Evolutionary conservation across 2,113 vertebrate genomes (phyloP).

Genomic region (Anoura caudifer): DNA sequence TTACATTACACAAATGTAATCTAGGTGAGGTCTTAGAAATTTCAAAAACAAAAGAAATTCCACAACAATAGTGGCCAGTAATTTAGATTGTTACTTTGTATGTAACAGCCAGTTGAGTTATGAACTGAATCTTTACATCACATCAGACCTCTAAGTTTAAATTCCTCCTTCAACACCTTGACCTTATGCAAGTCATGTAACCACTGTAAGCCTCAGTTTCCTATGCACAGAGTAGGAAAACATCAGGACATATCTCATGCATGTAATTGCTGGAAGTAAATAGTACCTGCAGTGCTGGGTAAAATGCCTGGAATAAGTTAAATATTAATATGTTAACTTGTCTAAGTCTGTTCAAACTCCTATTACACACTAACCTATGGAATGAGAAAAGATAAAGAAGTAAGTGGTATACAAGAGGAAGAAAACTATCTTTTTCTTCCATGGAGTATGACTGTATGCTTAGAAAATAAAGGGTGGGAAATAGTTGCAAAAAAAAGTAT

Average conservation of each 20-base stretch:
- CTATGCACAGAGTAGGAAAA: not conserved
- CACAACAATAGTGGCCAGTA: not conserved
- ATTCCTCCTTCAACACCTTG: not conserved
- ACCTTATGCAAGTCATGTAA: not conserved
- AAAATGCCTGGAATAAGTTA: not conserved
- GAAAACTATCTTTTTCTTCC: not conserved
- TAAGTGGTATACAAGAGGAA: not conserved
- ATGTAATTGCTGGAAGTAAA: not conserved
- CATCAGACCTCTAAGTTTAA: not conserved
- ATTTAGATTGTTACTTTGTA: not conserved
- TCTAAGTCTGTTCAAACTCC: not conserved
- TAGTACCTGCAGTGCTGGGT: not conserved
- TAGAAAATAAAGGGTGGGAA: not conserved
- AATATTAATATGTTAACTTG: not conserved
- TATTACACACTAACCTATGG: not conserved
- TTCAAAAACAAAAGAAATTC: not conserved
- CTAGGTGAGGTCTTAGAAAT: not conserved
- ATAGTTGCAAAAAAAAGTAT: not conserved
- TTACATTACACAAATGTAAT: not conserved
- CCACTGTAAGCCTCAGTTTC: not conserved
- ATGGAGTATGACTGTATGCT: not conserved
- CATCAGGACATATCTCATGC: not conserved
- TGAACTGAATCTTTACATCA: not conserved
- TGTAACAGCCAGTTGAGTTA: not conserved
- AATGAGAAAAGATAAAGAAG: not conserved